Percentiles rank a stretch among this genome's conserved stretches.
phyloP scores from a whole-genome alignment of 2,113 vertebrate genomes.

The Plecturocebus donacophilus region DNA sequence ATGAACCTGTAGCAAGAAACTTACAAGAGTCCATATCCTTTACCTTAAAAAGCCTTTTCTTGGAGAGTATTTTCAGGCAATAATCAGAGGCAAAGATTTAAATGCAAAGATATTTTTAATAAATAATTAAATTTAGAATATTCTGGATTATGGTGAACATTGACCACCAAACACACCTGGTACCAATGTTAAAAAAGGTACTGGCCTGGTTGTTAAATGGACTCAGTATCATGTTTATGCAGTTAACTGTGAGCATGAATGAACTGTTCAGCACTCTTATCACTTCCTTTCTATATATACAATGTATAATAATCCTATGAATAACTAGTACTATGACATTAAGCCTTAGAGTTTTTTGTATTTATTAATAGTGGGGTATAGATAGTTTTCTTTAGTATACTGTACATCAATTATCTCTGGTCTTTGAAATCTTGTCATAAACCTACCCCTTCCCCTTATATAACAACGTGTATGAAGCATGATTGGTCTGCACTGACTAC shows the following conservation, averaged over 20 bases:
- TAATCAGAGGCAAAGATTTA: slow-evolving; percentile 43
- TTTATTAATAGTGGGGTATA: slow-evolving; percentile 32
- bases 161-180: not conserved
- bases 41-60: slow-evolving; percentile 45
- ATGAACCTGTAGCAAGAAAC: not conserved
- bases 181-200: not conserved
- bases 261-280: not conserved
- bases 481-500: not conserved
- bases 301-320: not conserved
- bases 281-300: slow-evolving; percentile 20
- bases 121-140: not conserved
- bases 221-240: not conserved
- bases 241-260: not conserved
- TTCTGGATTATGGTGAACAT: not conserved
- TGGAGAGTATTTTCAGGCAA: slow-evolving; percentile 41
- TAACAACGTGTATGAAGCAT: not conserved
- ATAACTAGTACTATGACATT: not conserved
- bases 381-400: not conserved
- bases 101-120: slow-evolving; percentile 24
- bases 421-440: slow-evolving; percentile 33
- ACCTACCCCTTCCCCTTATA: not conserved
- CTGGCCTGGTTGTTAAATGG: not conserved
- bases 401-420: slow-evolving; percentile 27
- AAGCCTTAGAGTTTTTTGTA: slow-evolving; percentile 3
- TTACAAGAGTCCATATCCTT: not conserved